Evolutionary conservation across 2,888 invertebrate species (phyloP), one percentile per base, ranked within the genome.

Genomic region (Diarsia mendica): DNA sequence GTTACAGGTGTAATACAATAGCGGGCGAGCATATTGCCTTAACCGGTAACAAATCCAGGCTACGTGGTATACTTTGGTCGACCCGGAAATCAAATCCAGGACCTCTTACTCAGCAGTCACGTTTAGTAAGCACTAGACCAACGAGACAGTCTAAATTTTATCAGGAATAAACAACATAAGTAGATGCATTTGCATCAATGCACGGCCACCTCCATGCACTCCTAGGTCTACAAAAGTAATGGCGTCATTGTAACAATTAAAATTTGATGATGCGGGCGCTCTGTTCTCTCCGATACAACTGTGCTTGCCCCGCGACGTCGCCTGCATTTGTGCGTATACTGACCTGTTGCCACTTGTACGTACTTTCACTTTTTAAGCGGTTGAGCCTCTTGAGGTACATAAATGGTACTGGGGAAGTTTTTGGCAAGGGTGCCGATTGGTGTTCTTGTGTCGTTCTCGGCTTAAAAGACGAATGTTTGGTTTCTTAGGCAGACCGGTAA

Each of bases 231-330:
- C 13, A 39, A 4, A 3, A 28, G 70, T 70, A 84, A 75, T 84
- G 87, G 89, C 91, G 90, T 89, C 89, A 88, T 88, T 90, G 91
- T 90, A 94, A 94, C 94, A 94, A 96, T 96, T 96, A 95, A 92
- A 91, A 90, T 92, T 92, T 92, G 94, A 96, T 95, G 95, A 96
- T 96, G 95, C 96, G 96, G 96, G 96, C 89, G 79, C 92, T 85
- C 91, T 96, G 96, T 96, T 85, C 88, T 84, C 83, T 87, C 53
- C 79, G 63, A 82, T 82, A 83, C 69, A 69, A 83, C 82, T 83
- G 71, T 66, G 51, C 77, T 75, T 55, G 67, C 61, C 65, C 69
- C 61, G 77, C 79, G 83, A 61, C 67, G 65, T 84, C 78, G 83
- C 84, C 85, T 87, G 87, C 85, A 85, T 86, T 80, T 15, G 58